A percentile compares a stretch with the other conserved stretches of the same genome.
phyloP scores from a whole-genome alignment of 2,888 invertebrate genomes.

The Artemia sinica region DNA sequence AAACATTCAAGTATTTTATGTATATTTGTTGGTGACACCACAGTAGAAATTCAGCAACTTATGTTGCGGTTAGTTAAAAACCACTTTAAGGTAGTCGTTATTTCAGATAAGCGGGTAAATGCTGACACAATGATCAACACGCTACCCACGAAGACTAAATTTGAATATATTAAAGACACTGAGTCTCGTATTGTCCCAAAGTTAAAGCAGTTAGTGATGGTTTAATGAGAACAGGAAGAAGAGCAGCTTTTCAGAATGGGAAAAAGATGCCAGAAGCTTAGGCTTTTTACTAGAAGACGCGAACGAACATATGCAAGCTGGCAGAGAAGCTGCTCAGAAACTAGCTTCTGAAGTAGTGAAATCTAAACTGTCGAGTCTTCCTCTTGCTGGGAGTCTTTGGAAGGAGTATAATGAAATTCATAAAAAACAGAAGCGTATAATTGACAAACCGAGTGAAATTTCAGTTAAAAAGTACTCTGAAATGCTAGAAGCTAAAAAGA shows the following conservation, averaged over 20 bases:
- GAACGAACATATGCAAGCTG: background rate
- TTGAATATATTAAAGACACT: background rate
- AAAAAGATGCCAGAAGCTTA: background rate
- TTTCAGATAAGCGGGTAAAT: background rate
- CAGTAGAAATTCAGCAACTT: background rate
- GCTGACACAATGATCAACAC: background rate
- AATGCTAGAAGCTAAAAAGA: background rate
- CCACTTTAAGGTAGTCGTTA: background rate
- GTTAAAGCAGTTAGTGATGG: background rate
- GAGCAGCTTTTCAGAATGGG: background rate
- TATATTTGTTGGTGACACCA: background rate
- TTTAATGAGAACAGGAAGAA: background rate
- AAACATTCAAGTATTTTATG: background rate
- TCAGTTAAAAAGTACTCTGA: background rate
- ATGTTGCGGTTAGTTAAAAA: background rate
- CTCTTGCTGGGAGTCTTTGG: background rate
- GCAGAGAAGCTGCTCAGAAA: background rate
- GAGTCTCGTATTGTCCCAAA: background rate
- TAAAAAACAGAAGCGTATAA: background rate
- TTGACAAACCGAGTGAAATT: background rate
- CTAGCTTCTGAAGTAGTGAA: background rate
- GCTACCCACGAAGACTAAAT: background rate
- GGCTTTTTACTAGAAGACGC: background rate
- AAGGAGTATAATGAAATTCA: background rate
- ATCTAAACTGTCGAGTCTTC: background rate